Evolutionary conservation across 1,140 invertebrate species (phyloP).

Genomic region (Drosophila repletoides): DNA sequence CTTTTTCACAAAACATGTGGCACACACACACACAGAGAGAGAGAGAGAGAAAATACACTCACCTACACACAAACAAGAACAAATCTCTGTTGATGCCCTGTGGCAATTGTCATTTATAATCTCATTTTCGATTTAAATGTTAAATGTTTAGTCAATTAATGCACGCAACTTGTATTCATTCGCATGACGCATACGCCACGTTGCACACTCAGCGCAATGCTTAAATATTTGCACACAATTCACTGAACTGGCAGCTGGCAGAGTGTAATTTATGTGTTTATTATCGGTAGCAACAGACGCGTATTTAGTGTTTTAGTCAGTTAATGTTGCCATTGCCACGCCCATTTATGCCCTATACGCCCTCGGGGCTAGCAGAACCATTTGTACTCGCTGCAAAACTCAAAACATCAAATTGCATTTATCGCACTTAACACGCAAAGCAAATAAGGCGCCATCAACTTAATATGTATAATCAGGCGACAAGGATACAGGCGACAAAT

Average conservation of each 20-base stretch:
- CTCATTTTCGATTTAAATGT: conserved; percentile 76
- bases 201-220: conserved; percentile 29
- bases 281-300: conserved; percentile 41
- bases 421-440: conserved; percentile 71
- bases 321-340: conserved; percentile 24
- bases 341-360: background rate
- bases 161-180: conserved; percentile 43
- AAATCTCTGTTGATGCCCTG: background rate
- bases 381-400: conserved; percentile 21
- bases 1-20: conserved; percentile 42
- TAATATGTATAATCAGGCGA: conserved; percentile 1
- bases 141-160: conserved; percentile 76
- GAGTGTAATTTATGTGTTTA: conserved; percentile 72
- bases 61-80: background rate
- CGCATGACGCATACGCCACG: conserved; percentile 56
- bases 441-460: conserved; percentile 47
- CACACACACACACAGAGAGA: background rate
- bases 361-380: no score
- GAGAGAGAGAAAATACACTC: no score
- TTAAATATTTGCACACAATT: conserved; percentile 53
- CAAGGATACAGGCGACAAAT: conserved; percentile 17
- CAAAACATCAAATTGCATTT: conserved; percentile 69
- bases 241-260: conserved; percentile 37
- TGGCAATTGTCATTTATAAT: conserved; percentile 59
- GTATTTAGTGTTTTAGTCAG: conserved; percentile 40